A percentile compares a stretch with the other conserved stretches of the same genome.
Evolutionary conservation across 1,140 invertebrate species (phyloP).

Genomic region (Lepidurus arcticus): DNA sequence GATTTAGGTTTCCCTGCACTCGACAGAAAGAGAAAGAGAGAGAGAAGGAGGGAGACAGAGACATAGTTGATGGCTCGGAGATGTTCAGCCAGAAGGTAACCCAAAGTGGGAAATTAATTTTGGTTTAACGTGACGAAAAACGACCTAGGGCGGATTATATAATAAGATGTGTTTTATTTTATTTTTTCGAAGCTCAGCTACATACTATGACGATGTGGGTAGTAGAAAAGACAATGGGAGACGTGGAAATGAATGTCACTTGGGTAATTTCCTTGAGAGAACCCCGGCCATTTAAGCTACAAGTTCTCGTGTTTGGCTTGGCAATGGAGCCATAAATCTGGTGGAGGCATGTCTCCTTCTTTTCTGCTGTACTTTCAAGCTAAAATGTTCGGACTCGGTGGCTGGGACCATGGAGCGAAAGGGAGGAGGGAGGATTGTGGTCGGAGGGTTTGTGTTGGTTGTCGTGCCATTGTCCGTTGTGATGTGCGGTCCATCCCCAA

Average conservation of each 20-base stretch:
- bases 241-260: constrained; percentile 9
- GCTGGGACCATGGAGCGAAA: not conserved
- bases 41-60: too few species aligned
- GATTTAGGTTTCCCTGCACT: not conserved
- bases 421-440: not conserved
- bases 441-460: not conserved
- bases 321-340: not conserved
- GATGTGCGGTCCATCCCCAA: constrained; percentile 1
- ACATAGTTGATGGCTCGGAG: too few species aligned
- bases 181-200: not conserved
- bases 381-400: not conserved
- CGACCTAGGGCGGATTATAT: not conserved
- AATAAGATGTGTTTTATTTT: not conserved
- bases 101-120: constrained; percentile 5
- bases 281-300: not conserved
- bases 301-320: not conserved
- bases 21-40: not conserved
- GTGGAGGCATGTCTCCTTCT: not conserved
- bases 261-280: constrained; percentile 5
- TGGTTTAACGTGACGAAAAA: constrained; percentile 8
- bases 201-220: not conserved
- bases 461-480: not conserved
- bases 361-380: not conserved
- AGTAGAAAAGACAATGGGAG: not conserved
- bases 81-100: not conserved